phyloP scores from a whole-genome alignment of 2,797 vertebrate species.

The Australoheros facetus region DNA sequence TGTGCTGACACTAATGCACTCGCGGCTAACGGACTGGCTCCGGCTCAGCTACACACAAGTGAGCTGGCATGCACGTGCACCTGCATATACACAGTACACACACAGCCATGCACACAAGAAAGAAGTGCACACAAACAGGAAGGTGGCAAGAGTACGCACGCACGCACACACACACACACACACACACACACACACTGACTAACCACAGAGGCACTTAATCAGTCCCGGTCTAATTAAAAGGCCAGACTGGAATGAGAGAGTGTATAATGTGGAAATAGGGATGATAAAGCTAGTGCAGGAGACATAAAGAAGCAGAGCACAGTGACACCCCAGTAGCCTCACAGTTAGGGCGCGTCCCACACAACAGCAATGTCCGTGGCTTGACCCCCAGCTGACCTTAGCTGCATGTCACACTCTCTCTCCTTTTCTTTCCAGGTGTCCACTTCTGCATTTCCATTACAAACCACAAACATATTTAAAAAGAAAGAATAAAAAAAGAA shows the following conservation, averaged over 20 bases:
- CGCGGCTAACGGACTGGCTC: constrained; percentile 60
- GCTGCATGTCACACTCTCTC: not conserved
- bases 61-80: not conserved
- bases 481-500: not conserved
- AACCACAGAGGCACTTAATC: constrained; percentile 76
- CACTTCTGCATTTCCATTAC: not conserved
- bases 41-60: constrained; percentile 27
- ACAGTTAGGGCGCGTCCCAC: not conserved
- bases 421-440: not conserved
- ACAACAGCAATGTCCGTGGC: not conserved
- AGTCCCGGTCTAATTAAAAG: constrained; percentile 81
- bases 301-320: constrained; percentile 25
- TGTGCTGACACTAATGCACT: constrained; percentile 70
- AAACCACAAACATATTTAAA: not conserved
- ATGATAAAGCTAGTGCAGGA: constrained; percentile 57
- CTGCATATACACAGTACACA: constrained; percentile 11
- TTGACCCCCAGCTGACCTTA: not conserved
- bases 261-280: constrained; percentile 67
- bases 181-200: constrained; percentile 1
- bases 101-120: not conserved
- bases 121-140: constrained; percentile 20
- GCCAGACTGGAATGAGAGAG: constrained; percentile 64
- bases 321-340: not conserved
- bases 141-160: not conserved
- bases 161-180: not conserved